phyloP scores from a whole-genome alignment of 2,797 vertebrate species.

The Gallinago solitaria region DNA sequence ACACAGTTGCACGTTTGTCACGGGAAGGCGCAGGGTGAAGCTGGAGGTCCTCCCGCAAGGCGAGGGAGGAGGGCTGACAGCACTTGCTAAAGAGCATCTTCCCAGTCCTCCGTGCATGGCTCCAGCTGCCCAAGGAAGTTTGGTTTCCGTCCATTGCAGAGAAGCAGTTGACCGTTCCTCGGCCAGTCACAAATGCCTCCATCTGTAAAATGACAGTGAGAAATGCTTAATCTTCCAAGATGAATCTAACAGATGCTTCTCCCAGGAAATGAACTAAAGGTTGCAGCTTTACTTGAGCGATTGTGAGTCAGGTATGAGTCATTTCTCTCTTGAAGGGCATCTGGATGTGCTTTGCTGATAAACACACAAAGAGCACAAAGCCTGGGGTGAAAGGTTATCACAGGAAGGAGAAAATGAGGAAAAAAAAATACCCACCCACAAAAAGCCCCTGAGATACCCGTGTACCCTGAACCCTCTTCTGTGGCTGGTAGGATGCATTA shows the following conservation, averaged over 20 bases:
- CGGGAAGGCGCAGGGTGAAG: fast-evolving
- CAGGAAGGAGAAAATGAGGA: conserved; percentile 11
- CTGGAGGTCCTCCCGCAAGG: background rate
- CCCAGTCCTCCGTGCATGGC: fast-evolving
- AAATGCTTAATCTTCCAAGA: conserved; percentile 65
- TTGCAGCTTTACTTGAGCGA: conserved; percentile 62
- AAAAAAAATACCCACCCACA: background rate
- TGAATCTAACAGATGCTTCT: conserved; percentile 67
- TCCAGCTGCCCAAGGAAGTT: background rate
- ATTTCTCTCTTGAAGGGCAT: conserved; percentile 68
- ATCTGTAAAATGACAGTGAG: conserved; percentile 55
- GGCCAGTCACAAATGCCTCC: conserved; percentile 28
- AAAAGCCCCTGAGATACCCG: background rate
- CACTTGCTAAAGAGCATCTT: background rate
- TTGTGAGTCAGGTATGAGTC: conserved; percentile 84
- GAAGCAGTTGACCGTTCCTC: conserved; percentile 7
- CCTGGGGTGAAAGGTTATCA: conserved; percentile 67
- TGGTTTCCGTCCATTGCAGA: background rate
- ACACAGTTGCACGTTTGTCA: fast-evolving
- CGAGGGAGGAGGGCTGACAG: fast-evolving
- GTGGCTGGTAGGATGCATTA: background rate
- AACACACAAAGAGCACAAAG: conserved; percentile 61
- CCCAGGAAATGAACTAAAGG: conserved; percentile 70
- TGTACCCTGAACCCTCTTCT: background rate
- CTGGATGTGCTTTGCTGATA: conserved; percentile 63